phyloP scores from a whole-genome alignment of 2,888 invertebrate genomes.

The Drosophila affinis region DNA sequence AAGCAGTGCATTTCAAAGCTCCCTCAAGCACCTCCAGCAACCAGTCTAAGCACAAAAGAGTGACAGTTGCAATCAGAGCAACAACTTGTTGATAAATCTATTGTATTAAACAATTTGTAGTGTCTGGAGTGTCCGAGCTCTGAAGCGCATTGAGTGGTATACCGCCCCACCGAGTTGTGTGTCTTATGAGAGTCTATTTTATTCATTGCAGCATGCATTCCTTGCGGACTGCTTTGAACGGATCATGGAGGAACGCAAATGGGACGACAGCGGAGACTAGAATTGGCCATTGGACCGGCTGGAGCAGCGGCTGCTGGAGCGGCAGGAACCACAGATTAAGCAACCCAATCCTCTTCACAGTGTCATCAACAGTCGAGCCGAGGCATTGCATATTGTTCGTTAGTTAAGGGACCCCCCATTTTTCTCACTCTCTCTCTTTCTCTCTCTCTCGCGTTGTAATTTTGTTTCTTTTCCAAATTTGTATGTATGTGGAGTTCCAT shows the following conservation, averaged over 20 bases:
- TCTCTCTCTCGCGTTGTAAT: not conserved
- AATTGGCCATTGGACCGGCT: constrained; percentile 26
- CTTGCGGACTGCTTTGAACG: constrained; percentile 95
- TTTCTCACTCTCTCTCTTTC: not conserved
- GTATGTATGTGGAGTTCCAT: not conserved
- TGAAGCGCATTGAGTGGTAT: not conserved
- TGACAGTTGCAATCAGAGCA: no score
- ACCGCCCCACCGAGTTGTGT: not conserved
- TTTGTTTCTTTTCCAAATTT: not conserved
- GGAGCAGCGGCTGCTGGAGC: constrained; percentile 7
- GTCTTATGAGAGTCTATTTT: not conserved
- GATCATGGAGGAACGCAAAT: constrained; percentile 95
- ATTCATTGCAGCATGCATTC: constrained; percentile 80
- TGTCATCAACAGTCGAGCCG: constrained; percentile 27
- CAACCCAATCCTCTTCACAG: constrained; percentile 14
- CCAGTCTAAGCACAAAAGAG: no score
- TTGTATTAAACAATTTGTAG: not conserved
- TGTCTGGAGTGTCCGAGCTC: not conserved
- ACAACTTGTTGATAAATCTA: not conserved
- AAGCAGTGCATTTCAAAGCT: not conserved
- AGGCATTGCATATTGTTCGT: constrained; percentile 42
- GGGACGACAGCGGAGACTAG: constrained; percentile 92
- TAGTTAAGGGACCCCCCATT: constrained; percentile 15
- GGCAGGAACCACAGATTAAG: constrained; percentile 17
- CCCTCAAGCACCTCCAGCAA: not conserved